These are phyloP conservation scores for Conops quadrifasciatus DNA, from an alignment of 2,888 invertebrate species.

Conservation along the genomic window DNA sequence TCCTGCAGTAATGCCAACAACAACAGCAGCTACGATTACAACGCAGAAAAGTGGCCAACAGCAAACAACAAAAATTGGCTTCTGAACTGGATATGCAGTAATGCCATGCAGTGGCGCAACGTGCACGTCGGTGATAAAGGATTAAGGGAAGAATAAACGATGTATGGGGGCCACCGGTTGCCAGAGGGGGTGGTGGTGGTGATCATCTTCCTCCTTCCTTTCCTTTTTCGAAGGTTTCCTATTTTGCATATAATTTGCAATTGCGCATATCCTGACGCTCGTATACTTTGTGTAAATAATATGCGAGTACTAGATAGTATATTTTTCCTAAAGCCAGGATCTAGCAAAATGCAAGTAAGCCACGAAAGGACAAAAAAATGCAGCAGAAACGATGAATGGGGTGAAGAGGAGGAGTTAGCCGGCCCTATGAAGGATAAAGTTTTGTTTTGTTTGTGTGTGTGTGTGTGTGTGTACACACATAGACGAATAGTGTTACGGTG, in stretches of 20 bases:
- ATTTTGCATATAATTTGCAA: constrained; percentile 33
- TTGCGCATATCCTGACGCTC: constrained; percentile 33
- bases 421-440: too few relatives aligned
- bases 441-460: constrained; percentile 10
- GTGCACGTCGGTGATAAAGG: constrained; percentile 36
- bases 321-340: constrained; percentile 6
- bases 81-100: too few relatives aligned
- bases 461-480: too few relatives aligned
- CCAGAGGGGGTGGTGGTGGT: neutral
- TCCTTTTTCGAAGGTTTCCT: constrained; percentile 1
- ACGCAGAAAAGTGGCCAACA: neutral
- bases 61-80: too few relatives aligned
- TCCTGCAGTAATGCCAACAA: neutral
- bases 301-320: neutral
- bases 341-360: too few relatives aligned
- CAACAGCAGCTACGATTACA: constrained; percentile 9
- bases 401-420: too few relatives aligned
- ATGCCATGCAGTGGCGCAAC: constrained; percentile 14
- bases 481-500: neutral
- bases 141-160: constrained; percentile 31
- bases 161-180: constrained; percentile 14
- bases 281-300: constrained; percentile 35
- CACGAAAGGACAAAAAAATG: too few relatives aligned
- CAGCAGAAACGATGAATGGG: constrained; percentile 31
- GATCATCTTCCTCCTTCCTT: neutral